These are phyloP conservation scores for Choristoneura fumiferana DNA, from an alignment of 1,140 invertebrate species.

Conservation along the genomic window DNA sequence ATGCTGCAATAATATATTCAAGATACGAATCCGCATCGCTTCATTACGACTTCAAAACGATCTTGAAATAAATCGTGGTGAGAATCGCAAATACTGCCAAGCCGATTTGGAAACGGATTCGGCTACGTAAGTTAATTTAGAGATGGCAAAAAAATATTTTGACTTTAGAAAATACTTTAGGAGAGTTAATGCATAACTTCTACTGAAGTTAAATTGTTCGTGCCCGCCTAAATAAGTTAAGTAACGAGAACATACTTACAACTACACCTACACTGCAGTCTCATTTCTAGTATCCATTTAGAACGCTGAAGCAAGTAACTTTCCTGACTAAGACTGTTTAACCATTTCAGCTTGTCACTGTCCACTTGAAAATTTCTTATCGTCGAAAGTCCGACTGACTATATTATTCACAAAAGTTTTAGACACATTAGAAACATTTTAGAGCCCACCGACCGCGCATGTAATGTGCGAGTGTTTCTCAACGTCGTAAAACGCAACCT, in stretches of 20 bases:
- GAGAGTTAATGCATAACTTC: too few relatives aligned
- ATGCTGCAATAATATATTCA: constrained; percentile 9
- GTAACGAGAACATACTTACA: too few relatives aligned
- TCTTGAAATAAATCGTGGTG: constrained; percentile 15
- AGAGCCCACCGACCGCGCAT: not conserved
- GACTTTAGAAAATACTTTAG: too few relatives aligned
- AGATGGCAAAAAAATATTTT: too few relatives aligned
- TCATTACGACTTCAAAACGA: constrained; percentile 15
- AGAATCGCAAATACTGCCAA: constrained; percentile 1
- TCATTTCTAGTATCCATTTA: too few relatives aligned
- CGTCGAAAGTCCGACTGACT: not conserved
- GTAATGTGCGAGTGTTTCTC: constrained; percentile 19
- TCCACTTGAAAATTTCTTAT: constrained; percentile 5
- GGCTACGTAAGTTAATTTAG: not conserved
- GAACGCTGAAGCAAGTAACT: not conserved
- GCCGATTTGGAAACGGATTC: not conserved
- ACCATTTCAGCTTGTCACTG: constrained; percentile 9
- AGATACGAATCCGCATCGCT: constrained; percentile 7
- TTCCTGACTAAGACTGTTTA: not conserved
- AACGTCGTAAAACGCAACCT: constrained; percentile 24
- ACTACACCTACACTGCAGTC: too few relatives aligned
- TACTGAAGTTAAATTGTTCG: too few relatives aligned
- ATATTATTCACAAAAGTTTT: not conserved
- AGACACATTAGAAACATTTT: not conserved
- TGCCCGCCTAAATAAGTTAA: too few relatives aligned